A percentile compares a stretch with the other conserved stretches of the same genome.
Evolutionary conservation across 2,113 vertebrate species (phyloP).

Genomic region (Megaceryle torquata): DNA sequence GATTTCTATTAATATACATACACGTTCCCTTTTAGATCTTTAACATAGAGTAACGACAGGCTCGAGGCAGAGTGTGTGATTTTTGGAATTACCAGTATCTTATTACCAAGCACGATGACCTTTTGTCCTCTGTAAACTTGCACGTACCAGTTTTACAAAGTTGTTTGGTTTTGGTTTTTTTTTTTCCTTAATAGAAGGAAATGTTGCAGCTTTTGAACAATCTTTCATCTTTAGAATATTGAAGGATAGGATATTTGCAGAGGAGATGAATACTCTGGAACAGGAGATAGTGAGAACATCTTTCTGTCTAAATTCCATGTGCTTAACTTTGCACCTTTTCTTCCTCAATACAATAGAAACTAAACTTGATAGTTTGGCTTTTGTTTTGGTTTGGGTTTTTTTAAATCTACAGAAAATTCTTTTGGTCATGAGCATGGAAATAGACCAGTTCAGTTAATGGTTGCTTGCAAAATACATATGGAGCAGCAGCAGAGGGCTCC

Average conservation of each 20-base stretch:
- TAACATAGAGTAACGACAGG: not conserved
- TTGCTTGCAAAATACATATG: not conserved
- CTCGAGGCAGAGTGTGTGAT: not conserved
- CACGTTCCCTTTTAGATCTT: not conserved
- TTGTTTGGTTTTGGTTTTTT: not conserved
- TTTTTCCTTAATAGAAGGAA: not conserved
- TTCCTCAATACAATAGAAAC: not conserved
- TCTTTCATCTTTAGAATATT: not conserved
- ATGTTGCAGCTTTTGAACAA: not conserved
- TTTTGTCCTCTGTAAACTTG: not conserved
- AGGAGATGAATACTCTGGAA: not conserved
- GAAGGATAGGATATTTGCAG: not conserved
- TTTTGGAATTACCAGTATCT: not conserved
- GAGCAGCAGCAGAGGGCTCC: conserved; percentile 42
- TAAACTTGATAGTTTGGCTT: not conserved
- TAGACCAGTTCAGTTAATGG: not conserved
- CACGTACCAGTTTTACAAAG: not conserved
- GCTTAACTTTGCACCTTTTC: not conserved
- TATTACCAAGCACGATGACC: not conserved
- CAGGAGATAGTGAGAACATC: not conserved
- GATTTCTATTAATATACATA: not conserved
- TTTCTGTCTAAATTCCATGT: not conserved
- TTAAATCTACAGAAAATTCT: not conserved
- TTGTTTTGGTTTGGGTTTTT: not conserved
- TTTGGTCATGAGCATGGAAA: not conserved